A percentile compares a stretch with the other conserved stretches of the same genome.
Evolutionary conservation across 2,888 invertebrate species (phyloP).

Genomic region (Polyploca ridens): DNA sequence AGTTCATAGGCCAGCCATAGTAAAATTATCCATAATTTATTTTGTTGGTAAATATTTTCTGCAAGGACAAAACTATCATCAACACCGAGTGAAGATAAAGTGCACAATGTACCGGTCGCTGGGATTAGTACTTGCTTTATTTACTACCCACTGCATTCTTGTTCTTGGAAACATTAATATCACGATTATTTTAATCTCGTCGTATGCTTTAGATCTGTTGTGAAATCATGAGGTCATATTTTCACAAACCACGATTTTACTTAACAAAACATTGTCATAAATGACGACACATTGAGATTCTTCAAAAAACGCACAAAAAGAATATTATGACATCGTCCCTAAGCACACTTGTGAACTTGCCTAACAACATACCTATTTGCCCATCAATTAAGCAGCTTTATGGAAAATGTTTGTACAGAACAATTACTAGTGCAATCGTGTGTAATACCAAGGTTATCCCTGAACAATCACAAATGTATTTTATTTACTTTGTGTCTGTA

Average conservation of each 20-base stretch:
- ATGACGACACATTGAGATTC: slow-evolving; percentile 15
- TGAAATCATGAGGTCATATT: slow-evolving; percentile 9
- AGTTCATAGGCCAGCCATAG: slow-evolving; percentile 35
- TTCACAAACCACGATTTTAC: slow-evolving; percentile 8
- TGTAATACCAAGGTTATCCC: slow-evolving; percentile 34
- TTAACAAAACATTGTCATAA: slow-evolving; percentile 32
- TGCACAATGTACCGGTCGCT: background rate
- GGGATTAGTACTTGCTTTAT: background rate
- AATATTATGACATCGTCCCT: slow-evolving; percentile 19
- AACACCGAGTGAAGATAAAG: background rate
- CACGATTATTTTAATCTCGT: slow-evolving; percentile 2
- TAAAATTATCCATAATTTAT: slow-evolving; percentile 23
- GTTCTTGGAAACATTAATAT: slow-evolving; percentile 1
- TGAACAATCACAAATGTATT: slow-evolving; percentile 20
- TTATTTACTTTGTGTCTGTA: background rate
- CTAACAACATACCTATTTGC: slow-evolving; percentile 33
- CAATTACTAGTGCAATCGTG: slow-evolving; percentile 35
- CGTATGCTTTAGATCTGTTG: background rate
- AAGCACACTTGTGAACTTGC: slow-evolving; percentile 30
- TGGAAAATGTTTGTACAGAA: slow-evolving; percentile 29
- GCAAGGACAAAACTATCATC: slow-evolving; percentile 23
- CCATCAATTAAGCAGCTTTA: slow-evolving; percentile 34
- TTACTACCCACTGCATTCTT: background rate
- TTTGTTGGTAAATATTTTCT: slow-evolving; percentile 24
- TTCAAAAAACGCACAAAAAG: slow-evolving; percentile 15